These are phyloP conservation scores for Corythoichthys intestinalis DNA, from an alignment of 2,113 vertebrate genomes.

Conservation along the genomic window DNA sequence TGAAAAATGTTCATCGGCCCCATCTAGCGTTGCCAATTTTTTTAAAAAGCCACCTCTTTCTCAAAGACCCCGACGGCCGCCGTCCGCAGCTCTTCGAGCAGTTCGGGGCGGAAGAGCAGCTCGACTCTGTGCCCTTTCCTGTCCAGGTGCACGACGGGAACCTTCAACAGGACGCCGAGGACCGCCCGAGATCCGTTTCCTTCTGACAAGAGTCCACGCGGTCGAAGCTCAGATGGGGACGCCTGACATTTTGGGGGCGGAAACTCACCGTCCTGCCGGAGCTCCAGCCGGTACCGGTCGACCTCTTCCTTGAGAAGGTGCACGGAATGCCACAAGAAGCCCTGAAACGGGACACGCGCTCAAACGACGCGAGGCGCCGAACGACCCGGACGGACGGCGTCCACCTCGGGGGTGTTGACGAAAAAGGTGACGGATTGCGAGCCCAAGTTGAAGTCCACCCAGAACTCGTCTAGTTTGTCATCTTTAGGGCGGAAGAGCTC, in stretches of 20 bases:
- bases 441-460: conserved; percentile 88
- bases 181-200: conserved; percentile 43
- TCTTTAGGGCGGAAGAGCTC: conserved; percentile 83
- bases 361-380: not conserved
- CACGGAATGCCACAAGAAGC: conserved; percentile 80
- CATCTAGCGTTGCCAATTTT: no score
- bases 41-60: not conserved
- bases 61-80: conserved; percentile 61
- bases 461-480: conserved; percentile 84
- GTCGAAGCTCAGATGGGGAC: conserved; percentile 5
- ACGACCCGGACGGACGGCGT: not conserved
- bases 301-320: conserved; percentile 71
- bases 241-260: no score
- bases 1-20: no score
- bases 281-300: conserved; percentile 60
- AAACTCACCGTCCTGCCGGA: conserved; percentile 25
- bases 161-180: conserved; percentile 66
- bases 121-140: conserved; percentile 68
- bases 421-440: conserved; percentile 87
- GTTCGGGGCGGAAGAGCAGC: conserved; percentile 73
- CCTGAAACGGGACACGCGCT: conserved; percentile 53
- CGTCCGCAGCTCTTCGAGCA: conserved; percentile 56
- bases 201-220: conserved; percentile 43
- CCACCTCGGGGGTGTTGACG: conserved; percentile 76
- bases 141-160: conserved; percentile 58